Percentiles rank a stretch among this genome's conserved stretches.
These are phyloP conservation scores for Hydriomena furcata DNA, from an alignment of 2,888 invertebrate species.

Conservation along the genomic window DNA sequence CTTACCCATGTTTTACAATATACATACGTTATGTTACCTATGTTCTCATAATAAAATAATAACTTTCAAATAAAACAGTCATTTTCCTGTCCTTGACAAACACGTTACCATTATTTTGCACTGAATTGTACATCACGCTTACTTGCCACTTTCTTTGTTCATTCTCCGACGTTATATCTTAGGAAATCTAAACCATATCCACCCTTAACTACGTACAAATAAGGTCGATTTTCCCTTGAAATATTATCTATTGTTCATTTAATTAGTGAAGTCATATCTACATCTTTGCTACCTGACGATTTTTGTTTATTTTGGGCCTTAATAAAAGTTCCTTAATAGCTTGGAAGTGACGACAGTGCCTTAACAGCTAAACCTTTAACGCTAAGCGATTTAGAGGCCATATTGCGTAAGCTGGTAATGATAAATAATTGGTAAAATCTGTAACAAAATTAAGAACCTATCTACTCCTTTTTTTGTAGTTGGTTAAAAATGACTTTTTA, in stretches of 20 bases:
- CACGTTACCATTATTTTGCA: conserved; percentile 11
- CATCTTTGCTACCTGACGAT: conserved; percentile 34
- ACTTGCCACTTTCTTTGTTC: conserved; percentile 31
- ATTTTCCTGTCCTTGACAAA: too few relatives aligned
- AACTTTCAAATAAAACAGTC: too few relatives aligned
- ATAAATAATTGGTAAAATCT: too few relatives aligned
- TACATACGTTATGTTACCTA: too few relatives aligned
- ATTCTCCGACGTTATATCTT: conserved; percentile 8
- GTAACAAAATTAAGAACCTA: too few relatives aligned
- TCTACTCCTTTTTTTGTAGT: too few relatives aligned
- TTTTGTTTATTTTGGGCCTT: conserved; percentile 32
- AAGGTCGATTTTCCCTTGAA: conserved; percentile 2
- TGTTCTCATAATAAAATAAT: too few relatives aligned
- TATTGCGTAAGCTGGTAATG: too few relatives aligned
- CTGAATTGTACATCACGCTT: conserved; percentile 28
- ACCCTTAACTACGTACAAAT: neutral
- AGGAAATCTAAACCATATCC: neutral
- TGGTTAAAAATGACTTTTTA: too few relatives aligned
- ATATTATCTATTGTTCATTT: conserved; percentile 20
- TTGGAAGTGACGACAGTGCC: conserved; percentile 33
- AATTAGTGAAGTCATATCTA: conserved; percentile 29
- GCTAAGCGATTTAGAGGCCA: too few relatives aligned
- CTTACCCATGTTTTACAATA: too few relatives aligned
- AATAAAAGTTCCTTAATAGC: conserved; percentile 21
- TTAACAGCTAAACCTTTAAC: neutral